Evolutionary conservation across 1,140 invertebrate species (phyloP).

Genomic region (Diuraphis noxia): DNA sequence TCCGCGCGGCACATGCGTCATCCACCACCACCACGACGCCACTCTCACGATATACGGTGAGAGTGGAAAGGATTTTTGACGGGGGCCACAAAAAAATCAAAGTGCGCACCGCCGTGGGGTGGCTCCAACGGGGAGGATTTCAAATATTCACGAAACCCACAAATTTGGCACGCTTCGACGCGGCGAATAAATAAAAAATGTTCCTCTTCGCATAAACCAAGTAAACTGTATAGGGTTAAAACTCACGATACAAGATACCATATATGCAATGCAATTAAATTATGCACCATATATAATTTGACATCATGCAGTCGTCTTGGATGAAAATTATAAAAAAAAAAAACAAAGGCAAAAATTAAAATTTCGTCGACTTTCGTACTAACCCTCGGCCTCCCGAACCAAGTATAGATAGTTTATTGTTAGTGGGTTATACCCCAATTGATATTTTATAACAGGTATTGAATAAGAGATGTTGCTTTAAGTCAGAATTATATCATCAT

Average conservation of each 20-base stretch:
- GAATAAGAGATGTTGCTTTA: not conserved
- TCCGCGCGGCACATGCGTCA: constrained; percentile 49
- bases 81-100: constrained; percentile 38
- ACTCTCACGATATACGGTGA: not conserved
- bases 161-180: not conserved
- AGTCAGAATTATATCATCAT: not conserved
- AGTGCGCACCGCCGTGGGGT: not conserved
- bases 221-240: not conserved
- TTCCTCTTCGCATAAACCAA: not conserved
- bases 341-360: not conserved
- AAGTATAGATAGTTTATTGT: not conserved
- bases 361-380: not conserved
- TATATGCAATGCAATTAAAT: not conserved
- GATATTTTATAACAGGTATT: not conserved
- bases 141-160: not conserved
- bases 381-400: not conserved
- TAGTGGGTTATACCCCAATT: not conserved
- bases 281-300: not conserved
- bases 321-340: not conserved
- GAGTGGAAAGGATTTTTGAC: constrained; percentile 16
- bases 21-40: constrained; percentile 13
- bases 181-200: not conserved
- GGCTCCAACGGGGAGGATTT: not conserved
- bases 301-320: not conserved
- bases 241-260: not conserved